phyloP scores from a whole-genome alignment of 2,888 invertebrate genomes.

The Eupithecia exiguata region DNA sequence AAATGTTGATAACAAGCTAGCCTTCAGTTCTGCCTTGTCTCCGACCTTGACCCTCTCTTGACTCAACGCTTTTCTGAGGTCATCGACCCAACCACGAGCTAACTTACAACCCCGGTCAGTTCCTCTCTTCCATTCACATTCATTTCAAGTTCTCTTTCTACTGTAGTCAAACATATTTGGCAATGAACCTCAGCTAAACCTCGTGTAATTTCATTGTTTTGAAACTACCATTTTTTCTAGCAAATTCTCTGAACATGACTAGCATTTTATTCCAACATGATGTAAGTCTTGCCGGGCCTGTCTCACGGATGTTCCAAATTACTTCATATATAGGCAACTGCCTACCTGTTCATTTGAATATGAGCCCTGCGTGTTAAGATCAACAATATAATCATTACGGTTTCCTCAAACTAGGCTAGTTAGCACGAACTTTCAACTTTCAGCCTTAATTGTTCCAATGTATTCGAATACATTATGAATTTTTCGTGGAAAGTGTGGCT shows the following conservation, averaged over 20 bases:
- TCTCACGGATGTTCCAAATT: neutral
- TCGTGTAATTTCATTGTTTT: neutral
- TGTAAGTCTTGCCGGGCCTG: neutral
- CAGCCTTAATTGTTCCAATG: slow-evolving; percentile 32
- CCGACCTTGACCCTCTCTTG: neutral
- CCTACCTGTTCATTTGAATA: neutral
- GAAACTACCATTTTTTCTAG: neutral
- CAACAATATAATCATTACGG: neutral
- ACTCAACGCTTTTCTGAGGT: slow-evolving; percentile 1
- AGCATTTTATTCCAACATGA: neutral
- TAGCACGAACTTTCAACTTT: slow-evolving; percentile 36
- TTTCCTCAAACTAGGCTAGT: slow-evolving; percentile 21
- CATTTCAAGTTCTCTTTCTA: neutral
- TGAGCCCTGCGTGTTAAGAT: slow-evolving; percentile 1
- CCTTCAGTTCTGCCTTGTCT: neutral
- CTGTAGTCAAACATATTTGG: neutral
- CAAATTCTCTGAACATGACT: neutral
- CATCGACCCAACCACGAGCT: neutral
- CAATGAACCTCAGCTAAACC: neutral
- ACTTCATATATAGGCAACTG: neutral
- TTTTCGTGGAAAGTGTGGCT: slow-evolving; percentile 23
- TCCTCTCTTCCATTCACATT: neutral
- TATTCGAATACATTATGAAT: slow-evolving; percentile 34
- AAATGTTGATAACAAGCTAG: neutral
- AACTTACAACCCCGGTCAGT: neutral